A percentile compares a stretch with the other conserved stretches of the same genome.
Evolutionary conservation across 2,113 vertebrate species (phyloP).

Genomic region (Ctenodactylus gundi): DNA sequence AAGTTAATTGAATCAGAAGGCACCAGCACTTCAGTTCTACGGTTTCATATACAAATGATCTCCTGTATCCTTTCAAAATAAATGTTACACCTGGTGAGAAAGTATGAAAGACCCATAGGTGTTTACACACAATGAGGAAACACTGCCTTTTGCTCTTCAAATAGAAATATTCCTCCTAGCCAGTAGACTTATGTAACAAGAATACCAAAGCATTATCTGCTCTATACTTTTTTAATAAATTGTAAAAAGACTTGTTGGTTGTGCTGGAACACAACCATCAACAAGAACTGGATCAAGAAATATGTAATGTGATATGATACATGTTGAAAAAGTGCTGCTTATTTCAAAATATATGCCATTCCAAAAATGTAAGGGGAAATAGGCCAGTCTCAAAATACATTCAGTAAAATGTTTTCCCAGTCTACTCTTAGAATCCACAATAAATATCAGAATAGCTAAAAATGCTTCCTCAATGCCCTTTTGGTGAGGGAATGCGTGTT

Average conservation of each 20-base stretch:
- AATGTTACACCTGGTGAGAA: constrained; percentile 77
- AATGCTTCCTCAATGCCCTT: background rate
- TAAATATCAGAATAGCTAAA: constrained; percentile 21
- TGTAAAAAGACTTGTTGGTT: no score
- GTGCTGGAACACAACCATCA: no score
- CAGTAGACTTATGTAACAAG: background rate
- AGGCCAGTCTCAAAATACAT: background rate
- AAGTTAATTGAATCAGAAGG: constrained; percentile 83
- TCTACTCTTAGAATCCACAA: background rate
- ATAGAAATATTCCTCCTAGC: constrained; percentile 45
- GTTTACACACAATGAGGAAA: background rate
- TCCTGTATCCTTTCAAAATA: constrained; percentile 66
- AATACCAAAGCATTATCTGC: background rate
- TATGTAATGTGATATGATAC: no score
- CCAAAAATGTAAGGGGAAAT: background rate
- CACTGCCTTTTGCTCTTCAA: constrained; percentile 55
- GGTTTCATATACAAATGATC: constrained; percentile 73
- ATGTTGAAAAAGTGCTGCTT: background rate
- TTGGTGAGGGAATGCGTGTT: background rate
- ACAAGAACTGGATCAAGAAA: constrained; percentile 34
- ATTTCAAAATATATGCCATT: constrained; percentile 35
- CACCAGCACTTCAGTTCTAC: constrained; percentile 65
- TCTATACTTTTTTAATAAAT: background rate
- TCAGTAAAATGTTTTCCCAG: constrained; percentile 14
- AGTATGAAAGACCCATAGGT: constrained; percentile 31